A percentile compares a stretch with the other conserved stretches of the same genome.
Conservation (phyloP, 2,888 invertebrate genomes). For the Drosophila yooni region DNA sequence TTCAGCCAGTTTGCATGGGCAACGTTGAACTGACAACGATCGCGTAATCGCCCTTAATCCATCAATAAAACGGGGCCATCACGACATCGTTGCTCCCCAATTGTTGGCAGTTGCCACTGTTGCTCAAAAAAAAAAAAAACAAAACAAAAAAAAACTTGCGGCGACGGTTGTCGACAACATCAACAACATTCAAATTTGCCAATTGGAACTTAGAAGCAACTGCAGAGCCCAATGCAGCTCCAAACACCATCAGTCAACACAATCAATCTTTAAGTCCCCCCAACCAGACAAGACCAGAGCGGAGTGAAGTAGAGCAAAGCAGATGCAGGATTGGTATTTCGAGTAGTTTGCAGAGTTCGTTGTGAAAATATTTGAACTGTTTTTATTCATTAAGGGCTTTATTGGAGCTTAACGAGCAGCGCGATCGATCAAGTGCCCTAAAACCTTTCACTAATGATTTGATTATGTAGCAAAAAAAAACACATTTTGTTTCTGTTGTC, state of each 20-base stretch:
- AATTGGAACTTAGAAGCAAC: constrained; percentile 62
- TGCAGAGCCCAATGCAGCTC: constrained; percentile 23
- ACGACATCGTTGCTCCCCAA: constrained; percentile 74
- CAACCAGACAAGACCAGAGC: constrained; percentile 1
- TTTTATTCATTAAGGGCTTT: constrained; percentile 76
- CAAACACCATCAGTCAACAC: constrained; percentile 79
- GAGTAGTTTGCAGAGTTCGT: constrained; percentile 42
- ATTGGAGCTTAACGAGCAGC: constrained; percentile 73
- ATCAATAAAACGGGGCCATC: constrained; percentile 84
- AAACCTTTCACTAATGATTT: constrained; percentile 82
- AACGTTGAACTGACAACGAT: constrained; percentile 77
- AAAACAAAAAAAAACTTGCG: constrained; percentile 40
- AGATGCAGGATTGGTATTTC: constrained; percentile 23
- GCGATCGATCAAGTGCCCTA: constrained; percentile 81
- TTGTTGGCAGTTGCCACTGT: constrained; percentile 66
- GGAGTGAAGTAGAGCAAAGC: not conserved
- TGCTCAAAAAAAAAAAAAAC: constrained; percentile 36
- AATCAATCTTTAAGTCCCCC: constrained; percentile 67
- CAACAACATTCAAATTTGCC: constrained; percentile 77
- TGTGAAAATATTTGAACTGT: constrained; percentile 80
- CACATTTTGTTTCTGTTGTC: constrained; percentile 17
- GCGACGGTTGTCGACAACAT: constrained; percentile 71
- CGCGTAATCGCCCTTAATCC: constrained; percentile 84
- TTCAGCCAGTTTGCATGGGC: constrained; percentile 54
- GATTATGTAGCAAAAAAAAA: constrained; percentile 66